Conservation (phyloP, 2,797 vertebrate species). For the Ambastaia sidthimunki region DNA sequence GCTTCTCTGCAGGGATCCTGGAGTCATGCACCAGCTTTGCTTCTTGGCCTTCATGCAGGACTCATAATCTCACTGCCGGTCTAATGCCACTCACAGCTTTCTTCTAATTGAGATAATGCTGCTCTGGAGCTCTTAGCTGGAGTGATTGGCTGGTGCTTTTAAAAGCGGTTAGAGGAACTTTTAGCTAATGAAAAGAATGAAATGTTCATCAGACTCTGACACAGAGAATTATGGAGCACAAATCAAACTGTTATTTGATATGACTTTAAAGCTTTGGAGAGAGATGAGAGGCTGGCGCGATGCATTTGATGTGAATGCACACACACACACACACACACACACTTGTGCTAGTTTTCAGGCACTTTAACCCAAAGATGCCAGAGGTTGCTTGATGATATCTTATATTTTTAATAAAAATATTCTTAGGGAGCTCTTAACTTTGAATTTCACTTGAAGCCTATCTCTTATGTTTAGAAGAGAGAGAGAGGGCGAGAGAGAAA, state of each 20-base stretch:
- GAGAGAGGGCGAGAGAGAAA: too few relatives aligned
- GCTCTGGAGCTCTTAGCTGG: conserved; percentile 62
- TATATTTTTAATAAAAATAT: conserved; percentile 7
- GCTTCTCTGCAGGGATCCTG: conserved; percentile 5
- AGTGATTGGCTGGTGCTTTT: conserved; percentile 37
- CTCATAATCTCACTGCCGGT: conserved; percentile 25
- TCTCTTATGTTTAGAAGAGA: neutral
- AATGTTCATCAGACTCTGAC: conserved; percentile 32
- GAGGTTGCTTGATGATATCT: neutral
- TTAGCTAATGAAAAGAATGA: conserved; percentile 52
- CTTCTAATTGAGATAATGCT: conserved; percentile 61
- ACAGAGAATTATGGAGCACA: conserved; percentile 35
- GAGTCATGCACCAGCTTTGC: neutral
- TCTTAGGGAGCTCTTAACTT: conserved; percentile 6
- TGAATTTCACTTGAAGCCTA: neutral
- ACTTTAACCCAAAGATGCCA: conserved; percentile 33
- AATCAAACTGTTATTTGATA: conserved; percentile 66
- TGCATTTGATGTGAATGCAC: conserved; percentile 14
- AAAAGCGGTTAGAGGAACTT: conserved; percentile 41
- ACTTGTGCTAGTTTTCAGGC: neutral
- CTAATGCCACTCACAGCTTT: conserved; percentile 30
- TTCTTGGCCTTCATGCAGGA: conserved; percentile 1
- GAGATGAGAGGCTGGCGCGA: neutral
- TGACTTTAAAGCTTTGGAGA: conserved; percentile 60
- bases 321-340: neutral